Conservation (phyloP, 2,888 invertebrate genomes). For the Papilio gigon region DNA sequence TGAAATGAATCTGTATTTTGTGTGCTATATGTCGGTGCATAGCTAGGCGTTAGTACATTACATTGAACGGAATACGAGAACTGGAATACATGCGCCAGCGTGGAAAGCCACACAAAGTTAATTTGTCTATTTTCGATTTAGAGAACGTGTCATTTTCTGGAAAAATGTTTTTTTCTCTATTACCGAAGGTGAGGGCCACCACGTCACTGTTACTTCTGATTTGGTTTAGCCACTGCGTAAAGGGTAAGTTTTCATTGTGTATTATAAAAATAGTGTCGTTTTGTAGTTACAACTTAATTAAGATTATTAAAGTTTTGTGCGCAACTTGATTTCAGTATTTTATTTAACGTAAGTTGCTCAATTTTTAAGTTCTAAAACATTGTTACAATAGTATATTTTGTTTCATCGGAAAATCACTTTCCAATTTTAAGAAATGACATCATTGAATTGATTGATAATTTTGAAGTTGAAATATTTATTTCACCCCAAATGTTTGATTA, state of each 20-base stretch:
- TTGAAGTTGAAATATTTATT: background rate
- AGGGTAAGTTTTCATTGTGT: slow-evolving; percentile 36
- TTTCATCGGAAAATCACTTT: background rate
- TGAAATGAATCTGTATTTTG: slow-evolving; percentile 1
- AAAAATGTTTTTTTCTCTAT: slow-evolving; percentile 32
- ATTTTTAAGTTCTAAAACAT: background rate
- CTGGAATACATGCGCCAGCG: slow-evolving; percentile 30
- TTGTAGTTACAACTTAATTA: slow-evolving; percentile 2
- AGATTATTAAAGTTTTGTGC: background rate
- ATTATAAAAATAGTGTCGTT: slow-evolving; percentile 28
- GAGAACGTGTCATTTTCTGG: slow-evolving; percentile 4
- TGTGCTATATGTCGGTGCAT: slow-evolving; percentile 1
- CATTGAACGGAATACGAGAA: slow-evolving; percentile 13
- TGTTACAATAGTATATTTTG: background rate
- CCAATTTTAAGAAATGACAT: slow-evolving; percentile 9
- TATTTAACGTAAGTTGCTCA: background rate
- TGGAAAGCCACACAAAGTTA: slow-evolving; percentile 34
- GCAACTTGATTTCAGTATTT: background rate
- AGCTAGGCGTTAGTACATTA: slow-evolving; percentile 26
- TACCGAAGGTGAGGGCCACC: slow-evolving; percentile 29
- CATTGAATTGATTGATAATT: background rate
- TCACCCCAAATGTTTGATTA: background rate
- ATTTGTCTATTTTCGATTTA: slow-evolving; percentile 23
- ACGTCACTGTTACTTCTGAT: slow-evolving; percentile 34
- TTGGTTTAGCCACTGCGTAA: slow-evolving; percentile 31